phyloP scores from a whole-genome alignment of 64 coral and sea anemone genomes.

The Trachythela sp. region DNA sequence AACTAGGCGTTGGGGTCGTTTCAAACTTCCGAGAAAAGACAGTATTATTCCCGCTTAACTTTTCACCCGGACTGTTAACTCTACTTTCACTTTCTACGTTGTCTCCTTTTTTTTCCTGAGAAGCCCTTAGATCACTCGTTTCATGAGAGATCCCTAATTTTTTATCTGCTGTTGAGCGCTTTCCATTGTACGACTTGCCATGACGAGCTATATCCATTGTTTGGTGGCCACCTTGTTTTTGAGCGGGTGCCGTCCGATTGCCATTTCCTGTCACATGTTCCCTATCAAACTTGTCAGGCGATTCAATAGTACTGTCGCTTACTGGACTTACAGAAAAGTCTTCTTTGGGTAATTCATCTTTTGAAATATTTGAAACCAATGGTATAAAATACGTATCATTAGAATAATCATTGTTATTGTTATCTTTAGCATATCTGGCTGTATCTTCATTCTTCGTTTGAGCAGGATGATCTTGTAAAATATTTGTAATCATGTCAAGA shows the following conservation, averaged over 20 bases:
- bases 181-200: not conserved
- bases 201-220: not conserved
- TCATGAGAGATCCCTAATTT: not conserved
- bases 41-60: not conserved
- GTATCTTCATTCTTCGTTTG: not conserved
- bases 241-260: not conserved
- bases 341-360: not conserved
- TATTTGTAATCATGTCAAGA: slow-evolving; percentile 10
- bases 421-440: not conserved
- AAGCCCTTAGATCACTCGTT: not conserved
- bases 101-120: not conserved
- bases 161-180: not conserved
- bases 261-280: not conserved
- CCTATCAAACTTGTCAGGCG: not conserved
- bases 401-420: not conserved
- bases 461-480: not conserved
- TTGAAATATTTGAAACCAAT: not conserved
- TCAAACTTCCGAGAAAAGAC: not conserved
- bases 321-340: not conserved
- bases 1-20: not conserved
- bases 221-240: not conserved
- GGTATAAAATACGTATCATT: not conserved
- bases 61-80: not conserved
- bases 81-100: not conserved
- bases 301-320: not conserved